These are phyloP conservation scores for Cyphomyrus plagiostoma DNA, from an alignment of 2,113 vertebrate genomes.

Conservation along the genomic window DNA sequence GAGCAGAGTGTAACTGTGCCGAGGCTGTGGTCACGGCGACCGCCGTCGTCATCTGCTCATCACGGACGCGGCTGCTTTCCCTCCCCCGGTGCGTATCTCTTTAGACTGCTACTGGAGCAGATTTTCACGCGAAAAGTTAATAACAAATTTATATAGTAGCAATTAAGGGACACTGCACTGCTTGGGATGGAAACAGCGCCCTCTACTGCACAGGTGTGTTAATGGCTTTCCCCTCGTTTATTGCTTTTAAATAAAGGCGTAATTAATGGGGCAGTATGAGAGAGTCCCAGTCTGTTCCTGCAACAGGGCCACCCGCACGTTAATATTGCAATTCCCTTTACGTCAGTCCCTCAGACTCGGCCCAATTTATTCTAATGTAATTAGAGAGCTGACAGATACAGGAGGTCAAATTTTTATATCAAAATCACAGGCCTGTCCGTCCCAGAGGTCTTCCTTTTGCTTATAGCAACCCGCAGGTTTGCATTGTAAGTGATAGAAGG, in stretches of 20 bases:
- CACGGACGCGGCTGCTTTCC: background rate
- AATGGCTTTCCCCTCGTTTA: constrained; percentile 37
- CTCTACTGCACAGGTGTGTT: constrained; percentile 39
- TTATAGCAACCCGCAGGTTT: constrained; percentile 37
- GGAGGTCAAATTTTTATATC: constrained; percentile 52
- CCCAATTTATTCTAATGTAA: constrained; percentile 65
- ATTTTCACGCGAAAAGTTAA: background rate
- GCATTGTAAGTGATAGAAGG: constrained; percentile 43
- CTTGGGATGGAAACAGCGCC: background rate
- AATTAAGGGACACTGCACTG: background rate
- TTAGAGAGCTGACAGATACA: constrained; percentile 51
- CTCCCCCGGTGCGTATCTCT: background rate
- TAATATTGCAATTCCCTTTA: constrained; percentile 39
- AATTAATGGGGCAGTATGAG: constrained; percentile 52
- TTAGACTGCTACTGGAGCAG: background rate
- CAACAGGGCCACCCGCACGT: constrained; percentile 38
- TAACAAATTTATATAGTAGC: background rate
- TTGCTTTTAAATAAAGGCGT: constrained; percentile 51
- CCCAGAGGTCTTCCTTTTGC: constrained; percentile 5
- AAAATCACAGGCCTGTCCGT: constrained; percentile 32
- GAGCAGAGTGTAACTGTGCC: background rate
- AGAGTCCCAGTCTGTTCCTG: constrained; percentile 26
- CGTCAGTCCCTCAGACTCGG: constrained; percentile 47
- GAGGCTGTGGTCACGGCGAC: background rate
- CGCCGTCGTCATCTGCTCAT: background rate